Base-by-base conservation (phyloP, 1,140 invertebrate genomes). In the Pseudomyrmex gracilis region DNA sequence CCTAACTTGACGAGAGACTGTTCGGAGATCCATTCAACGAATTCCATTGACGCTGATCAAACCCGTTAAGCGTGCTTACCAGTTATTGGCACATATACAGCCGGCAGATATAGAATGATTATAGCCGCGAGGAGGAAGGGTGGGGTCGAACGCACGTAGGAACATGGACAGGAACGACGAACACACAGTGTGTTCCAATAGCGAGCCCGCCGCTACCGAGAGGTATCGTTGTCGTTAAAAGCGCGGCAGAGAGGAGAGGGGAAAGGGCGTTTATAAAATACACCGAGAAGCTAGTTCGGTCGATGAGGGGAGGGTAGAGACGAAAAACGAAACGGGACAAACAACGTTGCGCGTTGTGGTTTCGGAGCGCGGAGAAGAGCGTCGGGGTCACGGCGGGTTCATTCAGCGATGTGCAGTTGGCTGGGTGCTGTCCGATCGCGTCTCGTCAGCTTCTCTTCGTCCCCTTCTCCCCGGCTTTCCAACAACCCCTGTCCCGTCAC, bases 371-470 rank as follows among this genome's bases (percentile, higher is more conserved):
- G 60, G 83, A 51, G 83, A 51, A 58, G 77, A 74, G 58, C 45
- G 49, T 77, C 63, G 90, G 85, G 90, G 90, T 91, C 90, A 91
- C 51, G 89, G 83, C 83, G 85, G 86, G 91, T 92, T 92, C 91
- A 92, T 92, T 92, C 87, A 92, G 90, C 88, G 87, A 85, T 64
- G 87, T 82, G 71, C 20, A 83, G 84, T 77, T 90, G 63, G 73
- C 86, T 80, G 87, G 78, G 57, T 83, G 68, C 73, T 55, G 70
- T 24, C 60, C 61, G 55, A 85, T 64, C 70, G 7, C 68, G 51
- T 66, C 45, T 61, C 22, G 51, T 68, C 71, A 55, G 49, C 20
- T 9, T 71, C 63, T 67, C 15, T 22, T 64, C 63, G 49, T 82
- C 13, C 24, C 17, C 64, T 49, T 77, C 45, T 53, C 15, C 57